Evolutionary conservation across 2,113 vertebrate species (phyloP).

Genomic region (Thunnus maccoyii): DNA sequence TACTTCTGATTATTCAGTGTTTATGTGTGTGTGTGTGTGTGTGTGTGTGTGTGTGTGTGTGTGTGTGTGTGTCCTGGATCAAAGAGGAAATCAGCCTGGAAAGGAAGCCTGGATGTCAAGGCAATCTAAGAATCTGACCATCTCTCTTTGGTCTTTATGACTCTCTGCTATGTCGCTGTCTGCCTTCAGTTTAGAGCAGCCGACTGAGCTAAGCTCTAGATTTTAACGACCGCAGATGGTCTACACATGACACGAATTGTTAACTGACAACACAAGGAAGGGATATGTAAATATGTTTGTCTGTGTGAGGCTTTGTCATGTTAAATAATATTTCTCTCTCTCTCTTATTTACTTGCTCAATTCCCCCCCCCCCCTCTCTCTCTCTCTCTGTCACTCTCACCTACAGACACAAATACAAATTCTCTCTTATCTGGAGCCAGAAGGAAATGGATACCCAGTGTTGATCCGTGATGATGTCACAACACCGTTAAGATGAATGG

Average conservation of each 20-base stretch:
- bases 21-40: background rate
- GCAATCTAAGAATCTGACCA: slow-evolving; percentile 1
- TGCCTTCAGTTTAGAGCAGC: background rate
- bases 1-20: slow-evolving; percentile 18
- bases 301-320: background rate
- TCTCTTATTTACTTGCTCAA: background rate
- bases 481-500: slow-evolving; percentile 58
- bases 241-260: slow-evolving; percentile 47
- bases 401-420: background rate
- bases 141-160: slow-evolving; percentile 11
- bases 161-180: slow-evolving; percentile 8
- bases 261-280: slow-evolving; percentile 10
- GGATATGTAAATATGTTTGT: background rate
- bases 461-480: slow-evolving; percentile 64
- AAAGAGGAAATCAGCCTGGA: slow-evolving; percentile 32
- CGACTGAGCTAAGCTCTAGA: background rate
- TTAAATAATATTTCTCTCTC: slow-evolving; percentile 2
- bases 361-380: background rate
- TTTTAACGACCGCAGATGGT: slow-evolving; percentile 46
- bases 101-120: background rate
- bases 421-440: slow-evolving; percentile 53
- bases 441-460: slow-evolving; percentile 55
- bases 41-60: background rate
- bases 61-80: background rate
- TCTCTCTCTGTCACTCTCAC: background rate